Evolutionary conservation across 1,140 invertebrate species (phyloP).

Genomic region (Cecropterus lyciades): DNA sequence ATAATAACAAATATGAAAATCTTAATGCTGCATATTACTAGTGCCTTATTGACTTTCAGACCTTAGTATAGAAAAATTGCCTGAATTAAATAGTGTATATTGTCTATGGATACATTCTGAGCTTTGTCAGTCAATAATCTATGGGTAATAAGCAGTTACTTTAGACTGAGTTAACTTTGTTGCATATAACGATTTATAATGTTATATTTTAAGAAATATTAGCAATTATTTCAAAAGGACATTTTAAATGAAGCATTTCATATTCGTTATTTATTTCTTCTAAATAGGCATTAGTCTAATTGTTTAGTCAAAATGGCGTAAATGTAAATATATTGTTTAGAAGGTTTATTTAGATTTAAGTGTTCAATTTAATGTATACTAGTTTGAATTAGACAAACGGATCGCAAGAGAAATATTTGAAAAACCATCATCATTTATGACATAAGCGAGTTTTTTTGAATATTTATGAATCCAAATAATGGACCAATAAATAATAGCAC

Average conservation of each 20-base stretch:
- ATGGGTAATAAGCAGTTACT: constrained; percentile 62
- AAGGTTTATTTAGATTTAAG: constrained; percentile 79
- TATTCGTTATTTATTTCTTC: constrained; percentile 82
- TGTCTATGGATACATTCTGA: constrained; percentile 34
- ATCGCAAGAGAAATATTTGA: constrained; percentile 53
- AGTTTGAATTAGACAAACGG: constrained; percentile 73
- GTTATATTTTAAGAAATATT: constrained; percentile 73
- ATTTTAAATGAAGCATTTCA: constrained; percentile 80
- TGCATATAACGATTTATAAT: constrained; percentile 70
- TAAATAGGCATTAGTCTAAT: constrained; percentile 79
- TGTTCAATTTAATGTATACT: constrained; percentile 77
- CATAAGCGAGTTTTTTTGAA: constrained; percentile 57
- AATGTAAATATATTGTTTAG: constrained; percentile 82
- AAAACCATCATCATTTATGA: constrained; percentile 54
- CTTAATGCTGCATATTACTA: constrained; percentile 67
- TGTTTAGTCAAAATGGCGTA: constrained; percentile 78
- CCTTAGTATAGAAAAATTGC: constrained; percentile 43
- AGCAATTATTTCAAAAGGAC: constrained; percentile 72
- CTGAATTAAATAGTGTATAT: constrained; percentile 12
- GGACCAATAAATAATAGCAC: constrained; percentile 71
- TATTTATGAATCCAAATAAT: constrained; percentile 70
- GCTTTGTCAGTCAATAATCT: constrained; percentile 70
- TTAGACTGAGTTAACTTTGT: constrained; percentile 79
- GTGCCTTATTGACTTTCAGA: constrained; percentile 77
- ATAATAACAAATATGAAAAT: constrained; percentile 77